These are phyloP conservation scores for Myotis findleyi DNA, from an alignment of 2,797 vertebrate genomes.

Conservation along the genomic window DNA sequence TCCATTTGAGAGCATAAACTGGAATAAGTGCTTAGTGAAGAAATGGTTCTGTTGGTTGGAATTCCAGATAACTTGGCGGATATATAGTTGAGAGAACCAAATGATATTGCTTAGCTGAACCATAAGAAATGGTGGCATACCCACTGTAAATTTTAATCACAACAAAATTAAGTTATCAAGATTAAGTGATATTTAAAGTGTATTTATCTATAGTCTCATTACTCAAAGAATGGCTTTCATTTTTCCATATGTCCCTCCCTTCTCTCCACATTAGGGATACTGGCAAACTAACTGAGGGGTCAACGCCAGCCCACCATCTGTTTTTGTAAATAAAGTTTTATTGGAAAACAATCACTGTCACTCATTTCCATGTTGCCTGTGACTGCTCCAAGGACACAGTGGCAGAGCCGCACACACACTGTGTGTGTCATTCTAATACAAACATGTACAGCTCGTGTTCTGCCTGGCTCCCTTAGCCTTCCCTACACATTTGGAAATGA, in stretches of 20 bases:
- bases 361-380: not conserved
- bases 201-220: not conserved
- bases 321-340: slow-evolving; percentile 41
- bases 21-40: not conserved
- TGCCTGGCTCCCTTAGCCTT: not conserved
- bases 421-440: not conserved
- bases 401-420: not conserved
- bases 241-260: not conserved
- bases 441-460: not conserved
- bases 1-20: not conserved
- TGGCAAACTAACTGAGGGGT: not conserved
- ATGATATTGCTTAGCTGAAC: not conserved
- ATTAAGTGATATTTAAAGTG: not conserved
- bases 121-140: not conserved
- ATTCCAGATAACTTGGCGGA: not conserved
- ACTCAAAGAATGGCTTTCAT: not conserved
- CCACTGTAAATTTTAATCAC: not conserved
- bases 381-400: not conserved
- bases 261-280: not conserved
- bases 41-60: not conserved
- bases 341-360: not conserved
- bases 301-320: not conserved
- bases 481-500: not conserved
- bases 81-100: not conserved
- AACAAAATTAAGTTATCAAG: not conserved